Evolutionary conservation across 2,888 invertebrate genomes (phyloP).

Genomic region (Cheilosia impressa): DNA sequence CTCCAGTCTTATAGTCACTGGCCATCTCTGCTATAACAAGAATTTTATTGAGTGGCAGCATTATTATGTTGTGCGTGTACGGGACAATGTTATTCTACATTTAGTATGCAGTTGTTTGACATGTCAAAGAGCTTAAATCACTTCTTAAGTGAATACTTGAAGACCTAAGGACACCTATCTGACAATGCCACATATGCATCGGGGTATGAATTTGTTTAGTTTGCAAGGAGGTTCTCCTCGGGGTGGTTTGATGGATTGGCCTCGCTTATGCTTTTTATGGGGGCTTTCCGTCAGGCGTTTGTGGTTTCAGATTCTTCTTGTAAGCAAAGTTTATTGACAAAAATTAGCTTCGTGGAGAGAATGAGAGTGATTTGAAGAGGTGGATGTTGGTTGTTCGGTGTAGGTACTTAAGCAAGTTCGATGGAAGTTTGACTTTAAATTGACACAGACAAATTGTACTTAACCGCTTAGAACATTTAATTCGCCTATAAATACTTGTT

Average conservation of each 20-base stretch:
- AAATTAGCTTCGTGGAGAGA: background rate
- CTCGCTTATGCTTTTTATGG: conserved; percentile 10
- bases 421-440: too few species aligned
- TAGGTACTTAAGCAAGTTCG: too few species aligned
- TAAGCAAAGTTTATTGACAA: conserved; percentile 7
- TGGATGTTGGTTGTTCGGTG: background rate
- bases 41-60: conserved; percentile 45
- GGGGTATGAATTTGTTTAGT: conserved; percentile 5
- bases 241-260: conserved; percentile 31
- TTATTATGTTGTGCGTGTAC: conserved; percentile 6
- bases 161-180: conserved; percentile 20
- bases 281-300: background rate
- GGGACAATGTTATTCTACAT: conserved; percentile 11
- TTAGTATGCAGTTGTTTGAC: conserved; percentile 1
- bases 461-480: too few species aligned
- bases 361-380: background rate
- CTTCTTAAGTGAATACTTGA: conserved; percentile 47
- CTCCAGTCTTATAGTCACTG: conserved; percentile 14
- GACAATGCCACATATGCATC: conserved; percentile 42
- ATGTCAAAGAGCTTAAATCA: conserved; percentile 29
- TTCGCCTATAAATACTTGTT: too few species aligned
- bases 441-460: too few species aligned
- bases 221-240: conserved; percentile 13
- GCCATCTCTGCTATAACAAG: conserved; percentile 47
- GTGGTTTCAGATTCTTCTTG: conserved; percentile 7